Base-by-base conservation (phyloP, 2,113 vertebrate species). In the Tachuris rubrigastra region DNA sequence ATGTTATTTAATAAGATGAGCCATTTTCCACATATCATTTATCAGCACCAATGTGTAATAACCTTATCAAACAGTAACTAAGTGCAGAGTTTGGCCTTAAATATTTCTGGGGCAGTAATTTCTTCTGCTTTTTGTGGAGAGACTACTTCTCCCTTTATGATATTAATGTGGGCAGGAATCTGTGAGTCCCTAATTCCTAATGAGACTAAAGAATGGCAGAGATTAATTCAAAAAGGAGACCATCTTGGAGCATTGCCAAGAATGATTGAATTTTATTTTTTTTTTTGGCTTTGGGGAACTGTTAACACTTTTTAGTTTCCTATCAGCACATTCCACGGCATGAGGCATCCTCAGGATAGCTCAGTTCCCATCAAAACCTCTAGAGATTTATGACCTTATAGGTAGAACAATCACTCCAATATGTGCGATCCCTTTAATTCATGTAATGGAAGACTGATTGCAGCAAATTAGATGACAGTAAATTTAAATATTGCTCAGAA, bases 211-310 rank as follows among this genome's bases (percentile, higher is more conserved):
- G 66, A 65, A 81, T 20, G 27, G 50, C 50, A 60, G 21, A 67
- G 66, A 72, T 86, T 90, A 85, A 95, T 94, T 86, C 25, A 6
- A 76, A 76, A 90, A 68, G 56, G n/a, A 82, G 52, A 96, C 41
- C 30, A 37, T 59, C 28, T n/a, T 87, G 91, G 81, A 91, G 18
- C 22, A 50, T 42, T 69, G 30, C 75, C 89, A 93, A 47, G 59
- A 72, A 50, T 9, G 8, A 63, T 0, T 52, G 55, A 62, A 28
- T 55, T 69, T 62, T 75, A 27, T 7, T 50, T 37, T 74, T 79
- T 50, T 37, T 71, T 82, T 60, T 42, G 30, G 30, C 42, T 93
- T 14, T 80, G n/a, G 25, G 76, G 33, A 81, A 16, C n/a, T 75
- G 52, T 35, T 91, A 72, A 50, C 44, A 72, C 52, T 12, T 37